Evolutionary conservation across 2,888 invertebrate species (phyloP).

Genomic region (Microplitis manilae): DNA sequence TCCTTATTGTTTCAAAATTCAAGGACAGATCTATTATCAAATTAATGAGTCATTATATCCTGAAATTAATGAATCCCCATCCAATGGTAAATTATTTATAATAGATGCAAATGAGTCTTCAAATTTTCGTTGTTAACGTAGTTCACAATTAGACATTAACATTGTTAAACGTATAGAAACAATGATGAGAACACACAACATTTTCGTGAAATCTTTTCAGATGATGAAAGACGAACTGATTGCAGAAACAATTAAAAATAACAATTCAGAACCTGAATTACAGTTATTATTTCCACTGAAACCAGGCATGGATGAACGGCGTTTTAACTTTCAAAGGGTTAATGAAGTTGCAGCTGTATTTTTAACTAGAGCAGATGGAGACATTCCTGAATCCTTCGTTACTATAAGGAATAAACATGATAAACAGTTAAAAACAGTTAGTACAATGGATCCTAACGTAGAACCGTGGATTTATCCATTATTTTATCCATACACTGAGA

Average conservation of each 20-base stretch:
- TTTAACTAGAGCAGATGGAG: conserved; percentile 48
- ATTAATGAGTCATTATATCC: conserved; percentile 41
- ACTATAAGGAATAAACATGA: conserved; percentile 45
- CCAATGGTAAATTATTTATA: conserved; percentile 26
- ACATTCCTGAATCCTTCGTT: conserved; percentile 49
- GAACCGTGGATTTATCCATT: conserved; percentile 49
- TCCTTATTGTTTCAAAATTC: conserved; percentile 34
- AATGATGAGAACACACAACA: conserved; percentile 33
- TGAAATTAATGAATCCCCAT: conserved; percentile 14
- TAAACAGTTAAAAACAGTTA: conserved; percentile 45
- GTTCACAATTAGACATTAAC: conserved; percentile 5
- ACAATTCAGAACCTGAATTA: conserved; percentile 9
- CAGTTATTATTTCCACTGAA: conserved; percentile 4
- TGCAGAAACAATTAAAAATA: conserved; percentile 4
- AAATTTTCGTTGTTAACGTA: not conserved
- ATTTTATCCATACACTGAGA: no score
- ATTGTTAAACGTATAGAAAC: conserved; percentile 20
- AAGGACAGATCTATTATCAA: no score
- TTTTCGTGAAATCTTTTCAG: conserved; percentile 29
- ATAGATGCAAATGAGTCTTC: not conserved
- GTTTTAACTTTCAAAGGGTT: conserved; percentile 21
- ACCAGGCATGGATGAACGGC: conserved; percentile 6
- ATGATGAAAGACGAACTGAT: conserved; percentile 34
- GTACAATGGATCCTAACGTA: conserved; percentile 45
- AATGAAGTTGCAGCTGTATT: conserved; percentile 40